Percentiles rank a stretch among this genome's conserved stretches.
These are phyloP conservation scores for Matsumyia berberina DNA, from an alignment of 2,888 invertebrate genomes.

Conservation along the genomic window DNA sequence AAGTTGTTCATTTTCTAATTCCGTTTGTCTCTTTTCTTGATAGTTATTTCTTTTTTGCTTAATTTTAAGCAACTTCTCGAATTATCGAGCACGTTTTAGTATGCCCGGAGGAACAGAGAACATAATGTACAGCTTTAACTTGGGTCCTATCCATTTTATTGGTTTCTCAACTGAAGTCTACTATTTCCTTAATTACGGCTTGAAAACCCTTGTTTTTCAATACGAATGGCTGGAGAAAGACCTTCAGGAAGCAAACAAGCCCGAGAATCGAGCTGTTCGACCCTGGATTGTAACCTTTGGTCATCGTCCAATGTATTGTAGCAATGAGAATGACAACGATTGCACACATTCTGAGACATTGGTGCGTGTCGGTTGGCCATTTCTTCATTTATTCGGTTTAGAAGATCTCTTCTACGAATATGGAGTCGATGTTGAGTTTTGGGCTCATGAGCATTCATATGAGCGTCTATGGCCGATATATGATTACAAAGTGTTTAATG, in stretches of 20 bases:
- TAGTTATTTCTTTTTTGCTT: constrained; percentile 3
- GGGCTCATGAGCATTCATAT: constrained; percentile 99
- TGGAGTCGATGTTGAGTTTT: constrained; percentile 96
- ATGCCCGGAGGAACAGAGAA: constrained; percentile 93
- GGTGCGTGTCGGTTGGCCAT: constrained; percentile 88
- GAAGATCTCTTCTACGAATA: constrained; percentile 94
- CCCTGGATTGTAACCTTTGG: constrained; percentile 95
- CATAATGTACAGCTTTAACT: constrained; percentile 93
- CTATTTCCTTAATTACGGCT: constrained; percentile 95
- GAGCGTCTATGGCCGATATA: constrained; percentile 98
- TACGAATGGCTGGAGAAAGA: constrained; percentile 94
- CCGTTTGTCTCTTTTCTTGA: constrained; percentile 12
- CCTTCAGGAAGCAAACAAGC: constrained; percentile 89
- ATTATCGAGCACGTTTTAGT: constrained; percentile 95
- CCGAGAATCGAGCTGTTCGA: constrained; percentile 89
- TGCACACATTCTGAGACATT: constrained; percentile 88
- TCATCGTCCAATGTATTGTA: constrained; percentile 96
- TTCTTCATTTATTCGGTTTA: constrained; percentile 88
- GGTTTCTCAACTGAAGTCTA: constrained; percentile 97
- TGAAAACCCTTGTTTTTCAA: constrained; percentile 91
- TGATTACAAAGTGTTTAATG: constrained; percentile 90
- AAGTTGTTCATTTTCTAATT: constrained; percentile 77
- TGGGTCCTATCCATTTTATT: constrained; percentile 96
- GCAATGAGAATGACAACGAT: constrained; percentile 93
- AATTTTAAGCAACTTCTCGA: constrained; percentile 93